Evolutionary conservation across 2,797 vertebrate species (phyloP).

Genomic region (Characodon lateralis): DNA sequence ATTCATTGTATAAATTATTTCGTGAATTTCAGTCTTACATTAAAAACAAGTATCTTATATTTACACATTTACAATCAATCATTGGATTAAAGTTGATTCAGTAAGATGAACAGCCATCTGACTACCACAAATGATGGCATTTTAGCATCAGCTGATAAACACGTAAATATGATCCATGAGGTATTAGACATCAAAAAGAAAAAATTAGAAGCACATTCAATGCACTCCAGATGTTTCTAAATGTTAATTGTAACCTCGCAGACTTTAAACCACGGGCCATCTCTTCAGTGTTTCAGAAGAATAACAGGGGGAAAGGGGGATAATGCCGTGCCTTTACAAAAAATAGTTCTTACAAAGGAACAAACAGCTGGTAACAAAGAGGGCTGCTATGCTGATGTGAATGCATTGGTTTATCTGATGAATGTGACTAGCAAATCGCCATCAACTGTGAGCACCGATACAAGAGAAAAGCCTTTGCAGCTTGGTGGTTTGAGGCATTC

Average conservation of each 20-base stretch:
- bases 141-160: neutral
- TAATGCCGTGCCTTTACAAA: neutral
- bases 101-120: neutral
- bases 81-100: neutral
- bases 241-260: conserved; percentile 4
- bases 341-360: neutral
- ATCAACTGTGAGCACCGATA: neutral
- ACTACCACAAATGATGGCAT: conserved; percentile 3
- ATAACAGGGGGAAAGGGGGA: neutral
- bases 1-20: neutral
- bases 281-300: neutral
- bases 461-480: neutral
- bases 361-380: neutral
- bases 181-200: neutral
- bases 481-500: neutral
- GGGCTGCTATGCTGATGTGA: neutral
- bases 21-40: neutral
- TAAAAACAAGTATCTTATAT: neutral
- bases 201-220: neutral
- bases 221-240: conserved; percentile 1
- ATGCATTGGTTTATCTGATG: neutral
- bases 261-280: neutral
- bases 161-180: neutral
- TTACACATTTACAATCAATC: neutral
- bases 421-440: neutral